A percentile compares a stretch with the other conserved stretches of the same genome.
Conservation (phyloP, 2,113 vertebrate species). For the Epinephelus moara region DNA sequence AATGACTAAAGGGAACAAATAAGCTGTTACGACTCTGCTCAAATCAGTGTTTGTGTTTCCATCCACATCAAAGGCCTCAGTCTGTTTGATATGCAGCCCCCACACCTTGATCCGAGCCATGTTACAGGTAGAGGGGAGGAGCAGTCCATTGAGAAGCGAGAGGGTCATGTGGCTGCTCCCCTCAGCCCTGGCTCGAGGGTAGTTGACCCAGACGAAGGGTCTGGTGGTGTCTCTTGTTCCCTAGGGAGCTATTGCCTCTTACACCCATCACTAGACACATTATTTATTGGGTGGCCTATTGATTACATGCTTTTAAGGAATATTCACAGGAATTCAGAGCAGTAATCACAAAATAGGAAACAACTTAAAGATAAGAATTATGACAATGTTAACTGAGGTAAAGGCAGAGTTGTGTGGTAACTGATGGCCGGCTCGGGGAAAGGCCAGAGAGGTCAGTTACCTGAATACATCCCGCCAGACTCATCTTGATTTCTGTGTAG, state of each 20-base stretch:
- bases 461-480: conserved; percentile 73
- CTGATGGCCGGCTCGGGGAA: conserved; percentile 2
- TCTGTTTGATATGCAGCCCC: conserved; percentile 88
- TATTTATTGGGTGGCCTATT: conserved; percentile 67
- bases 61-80: conserved; percentile 85
- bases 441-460: conserved; percentile 60
- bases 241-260: conserved; percentile 72
- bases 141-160: conserved; percentile 77
- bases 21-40: conserved; percentile 87
- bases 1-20: conserved; percentile 91
- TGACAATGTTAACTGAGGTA: not conserved
- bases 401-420: not conserved
- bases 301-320: conserved; percentile 59
- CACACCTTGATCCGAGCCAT: conserved; percentile 82
- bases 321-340: conserved; percentile 35
- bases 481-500: conserved; percentile 79
- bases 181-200: conserved; percentile 80
- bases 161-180: conserved; percentile 72
- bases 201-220: conserved; percentile 81
- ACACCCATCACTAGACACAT: conserved; percentile 57
- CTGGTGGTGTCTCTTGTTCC: conserved; percentile 78
- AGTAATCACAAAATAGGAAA: conserved; percentile 10
- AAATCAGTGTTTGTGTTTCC: conserved; percentile 87
- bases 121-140: conserved; percentile 86
- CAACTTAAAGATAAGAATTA: not conserved